Evolutionary conservation across 2,113 vertebrate species (phyloP), one percentile per base, ranked within the genome.

Genomic region (Rissa tridactyla): DNA sequence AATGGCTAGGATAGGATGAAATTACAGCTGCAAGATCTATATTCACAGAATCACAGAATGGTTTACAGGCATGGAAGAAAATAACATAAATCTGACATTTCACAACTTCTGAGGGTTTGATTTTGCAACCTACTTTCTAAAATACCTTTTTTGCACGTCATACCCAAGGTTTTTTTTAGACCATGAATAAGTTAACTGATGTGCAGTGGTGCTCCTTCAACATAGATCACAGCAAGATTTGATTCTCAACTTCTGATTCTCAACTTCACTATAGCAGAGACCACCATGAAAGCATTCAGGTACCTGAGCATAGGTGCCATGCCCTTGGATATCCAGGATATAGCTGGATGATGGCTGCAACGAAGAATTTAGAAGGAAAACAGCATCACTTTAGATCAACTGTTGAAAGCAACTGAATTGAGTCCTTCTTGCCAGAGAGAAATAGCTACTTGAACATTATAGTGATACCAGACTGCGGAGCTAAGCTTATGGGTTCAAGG

Each of bases 41-140:
- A 90, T 73, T 78, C 72, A 46, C 44, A 46, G 44, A 44, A 44
- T 44, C 44, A 14, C 44, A 44, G 44, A 46, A 46, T 18, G 44
- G 44, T 46, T 86, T 88, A 89, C 12, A 89, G 40, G 23, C 83
- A 89, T 2, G 8, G 71, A 88, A 91, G 40, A 95, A 88, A 92
- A 81, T 46, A 95, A 62, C 27, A 78, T 20, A 88, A 90, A 93
- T 87, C 88, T 94, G 80, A 66, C 77, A 90, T 86, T 92, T 92
- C 61, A 77, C 83, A 88, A 38, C 55, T 93, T 92, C 60, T 52
- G 60, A 93, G 69, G 68, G 44, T 61, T 96, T 91, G 61, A 88
- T 77, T 88, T 88, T 82, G 86, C 94, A 93, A 92, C 80, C 83
- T 92, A 69, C 88, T 92, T 96, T 94, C 86, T 70, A 95, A 87